Conservation (phyloP, 2,797 vertebrate genomes). For the Chloroceryle amazona region DNA sequence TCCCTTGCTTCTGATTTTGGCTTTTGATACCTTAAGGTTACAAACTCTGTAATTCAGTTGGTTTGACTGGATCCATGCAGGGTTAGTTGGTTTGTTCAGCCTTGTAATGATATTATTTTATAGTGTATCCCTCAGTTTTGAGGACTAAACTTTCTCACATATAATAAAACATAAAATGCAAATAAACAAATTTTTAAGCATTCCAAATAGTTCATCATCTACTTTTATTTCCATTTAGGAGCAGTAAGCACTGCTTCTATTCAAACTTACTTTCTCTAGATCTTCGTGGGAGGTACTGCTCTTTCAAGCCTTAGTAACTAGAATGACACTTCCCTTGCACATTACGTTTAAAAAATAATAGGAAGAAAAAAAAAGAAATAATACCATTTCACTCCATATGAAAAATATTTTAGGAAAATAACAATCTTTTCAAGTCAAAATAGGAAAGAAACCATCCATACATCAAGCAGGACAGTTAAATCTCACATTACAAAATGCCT, state of each 20-base stretch:
- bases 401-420: not conserved
- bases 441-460: not conserved
- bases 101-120: accelerated
- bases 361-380: not conserved
- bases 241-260: not conserved
- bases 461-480: not conserved
- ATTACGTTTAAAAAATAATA: not conserved
- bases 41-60: not conserved
- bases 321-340: not conserved
- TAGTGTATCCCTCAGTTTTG: not conserved
- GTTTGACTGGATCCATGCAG: not conserved
- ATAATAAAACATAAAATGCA: not conserved
- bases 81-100: not conserved
- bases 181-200: not conserved
- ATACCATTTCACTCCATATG: not conserved
- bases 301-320: not conserved
- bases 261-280: not conserved
- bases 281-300: not conserved
- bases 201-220: not conserved
- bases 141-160: not conserved
- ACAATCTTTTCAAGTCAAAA: not conserved
- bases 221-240: not conserved
- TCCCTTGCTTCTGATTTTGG: not conserved
- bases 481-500: not conserved
- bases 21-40: not conserved